Evolutionary conservation across 2,888 invertebrate genomes (phyloP).

Genomic region (Plebejus melissa): DNA sequence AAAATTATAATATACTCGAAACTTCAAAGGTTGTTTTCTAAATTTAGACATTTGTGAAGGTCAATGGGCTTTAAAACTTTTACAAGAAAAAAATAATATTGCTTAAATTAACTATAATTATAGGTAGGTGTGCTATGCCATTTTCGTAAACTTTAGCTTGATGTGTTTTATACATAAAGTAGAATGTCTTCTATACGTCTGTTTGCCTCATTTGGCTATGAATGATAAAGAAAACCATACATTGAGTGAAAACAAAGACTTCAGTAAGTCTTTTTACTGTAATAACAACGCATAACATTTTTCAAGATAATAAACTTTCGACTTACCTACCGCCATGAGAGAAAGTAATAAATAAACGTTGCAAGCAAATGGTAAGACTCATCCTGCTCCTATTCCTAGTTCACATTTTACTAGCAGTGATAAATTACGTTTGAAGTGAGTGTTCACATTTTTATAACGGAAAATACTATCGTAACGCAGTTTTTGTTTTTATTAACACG

Average conservation of each 20-base stretch:
- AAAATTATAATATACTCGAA: not conserved
- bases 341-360: constrained; percentile 14
- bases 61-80: not conserved
- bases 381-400: not conserved
- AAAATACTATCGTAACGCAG: not conserved
- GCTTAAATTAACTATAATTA: not conserved
- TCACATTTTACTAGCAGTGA: constrained; percentile 14
- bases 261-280: not conserved
- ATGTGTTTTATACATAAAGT: too few species aligned
- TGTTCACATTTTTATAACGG: not conserved
- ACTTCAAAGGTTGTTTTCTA: not conserved
- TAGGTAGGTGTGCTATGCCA: too few species aligned
- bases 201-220: too few species aligned
- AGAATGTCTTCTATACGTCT: too few species aligned
- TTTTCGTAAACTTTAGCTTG: too few species aligned
- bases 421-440: constrained; percentile 16
- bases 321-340: not conserved
- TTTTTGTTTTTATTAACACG: not conserved
- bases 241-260: too few species aligned
- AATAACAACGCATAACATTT: not conserved
- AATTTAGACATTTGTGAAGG: not conserved
- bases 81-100: not conserved
- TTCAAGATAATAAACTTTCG: not conserved
- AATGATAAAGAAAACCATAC: too few species aligned
- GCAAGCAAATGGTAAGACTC: constrained; percentile 20